Percentiles rank a stretch among this genome's conserved stretches.
phyloP scores from a whole-genome alignment of 1,140 invertebrate species.

The Pseudomyrmex cubaensis region DNA sequence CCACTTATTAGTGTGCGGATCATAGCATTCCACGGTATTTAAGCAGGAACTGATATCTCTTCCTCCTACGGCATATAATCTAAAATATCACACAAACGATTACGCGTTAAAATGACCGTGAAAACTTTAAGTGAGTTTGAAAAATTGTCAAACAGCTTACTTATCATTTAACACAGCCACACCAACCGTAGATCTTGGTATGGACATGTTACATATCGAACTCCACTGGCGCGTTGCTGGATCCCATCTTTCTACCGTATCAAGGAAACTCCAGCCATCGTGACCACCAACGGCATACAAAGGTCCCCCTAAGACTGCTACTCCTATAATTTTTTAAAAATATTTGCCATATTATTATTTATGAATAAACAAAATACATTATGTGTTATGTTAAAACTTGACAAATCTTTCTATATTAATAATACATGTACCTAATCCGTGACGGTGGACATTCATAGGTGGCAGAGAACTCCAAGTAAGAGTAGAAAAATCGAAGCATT shows the following conservation, averaged over 20 bases:
- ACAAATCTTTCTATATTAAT: not conserved
- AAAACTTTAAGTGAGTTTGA: constrained; percentile 7
- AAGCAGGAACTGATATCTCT: constrained; percentile 96
- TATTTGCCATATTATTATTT: too few relatives aligned
- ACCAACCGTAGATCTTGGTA: constrained; percentile 94
- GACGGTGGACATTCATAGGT: constrained; percentile 96
- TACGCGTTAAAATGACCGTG: constrained; percentile 5
- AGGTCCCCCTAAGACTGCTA: constrained; percentile 94
- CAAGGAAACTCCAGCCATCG: constrained; percentile 97
- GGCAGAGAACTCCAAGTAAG: constrained; percentile 92
- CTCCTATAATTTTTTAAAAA: constrained; percentile 85
- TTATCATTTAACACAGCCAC: constrained; percentile 94
- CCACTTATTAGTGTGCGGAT: constrained; percentile 96
- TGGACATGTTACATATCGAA: constrained; percentile 94
- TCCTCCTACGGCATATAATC: constrained; percentile 96
- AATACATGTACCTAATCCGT: constrained; percentile 88
- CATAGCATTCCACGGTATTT: constrained; percentile 96
- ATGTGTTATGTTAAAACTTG: not conserved
- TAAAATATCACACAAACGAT: constrained; percentile 76
- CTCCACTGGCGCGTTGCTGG: constrained; percentile 94
- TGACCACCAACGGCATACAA: constrained; percentile 98
- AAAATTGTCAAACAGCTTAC: constrained; percentile 78
- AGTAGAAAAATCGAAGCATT: constrained; percentile 92
- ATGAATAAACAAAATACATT: not conserved
- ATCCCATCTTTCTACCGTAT: constrained; percentile 97